phyloP scores from a whole-genome alignment of 2,797 vertebrate genomes.

The Xenops minutus region DNA sequence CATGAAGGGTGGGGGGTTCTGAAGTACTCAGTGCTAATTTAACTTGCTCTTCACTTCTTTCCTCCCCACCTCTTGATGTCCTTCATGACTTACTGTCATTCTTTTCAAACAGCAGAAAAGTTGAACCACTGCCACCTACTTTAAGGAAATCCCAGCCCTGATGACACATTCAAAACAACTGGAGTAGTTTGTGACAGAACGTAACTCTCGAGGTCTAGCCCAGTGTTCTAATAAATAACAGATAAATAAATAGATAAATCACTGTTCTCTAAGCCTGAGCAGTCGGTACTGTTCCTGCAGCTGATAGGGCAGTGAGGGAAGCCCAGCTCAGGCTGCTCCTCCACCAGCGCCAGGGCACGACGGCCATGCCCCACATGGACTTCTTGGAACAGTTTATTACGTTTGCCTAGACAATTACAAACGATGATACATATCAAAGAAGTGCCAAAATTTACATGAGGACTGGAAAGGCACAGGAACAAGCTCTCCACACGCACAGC shows the following conservation, averaged over 20 bases:
- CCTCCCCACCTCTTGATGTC: not conserved
- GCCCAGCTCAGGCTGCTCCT: not conserved
- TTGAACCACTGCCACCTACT: not conserved
- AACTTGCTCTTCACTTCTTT: not conserved
- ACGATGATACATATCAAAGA: not conserved
- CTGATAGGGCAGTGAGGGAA: not conserved
- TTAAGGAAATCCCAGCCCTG: conserved; percentile 1
- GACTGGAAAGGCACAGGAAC: not conserved
- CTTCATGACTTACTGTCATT: not conserved
- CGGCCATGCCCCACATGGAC: accelerated
- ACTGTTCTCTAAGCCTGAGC: not conserved
- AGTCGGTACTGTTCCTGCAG: not conserved
- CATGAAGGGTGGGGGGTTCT: not conserved
- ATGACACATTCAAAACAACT: not conserved
- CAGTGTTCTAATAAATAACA: not conserved
- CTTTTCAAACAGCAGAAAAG: not conserved
- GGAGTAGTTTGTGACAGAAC: not conserved
- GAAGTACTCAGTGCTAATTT: not conserved
- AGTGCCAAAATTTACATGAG: not conserved
- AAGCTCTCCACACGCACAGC: not conserved
- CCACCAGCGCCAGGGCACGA: accelerated
- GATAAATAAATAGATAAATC: not conserved
- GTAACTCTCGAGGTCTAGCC: not conserved
- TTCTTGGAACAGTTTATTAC: not conserved
- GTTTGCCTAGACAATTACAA: not conserved